These are phyloP conservation scores for Orchestia grillus DNA, from an alignment of 1,140 invertebrate species.

Conservation along the genomic window DNA sequence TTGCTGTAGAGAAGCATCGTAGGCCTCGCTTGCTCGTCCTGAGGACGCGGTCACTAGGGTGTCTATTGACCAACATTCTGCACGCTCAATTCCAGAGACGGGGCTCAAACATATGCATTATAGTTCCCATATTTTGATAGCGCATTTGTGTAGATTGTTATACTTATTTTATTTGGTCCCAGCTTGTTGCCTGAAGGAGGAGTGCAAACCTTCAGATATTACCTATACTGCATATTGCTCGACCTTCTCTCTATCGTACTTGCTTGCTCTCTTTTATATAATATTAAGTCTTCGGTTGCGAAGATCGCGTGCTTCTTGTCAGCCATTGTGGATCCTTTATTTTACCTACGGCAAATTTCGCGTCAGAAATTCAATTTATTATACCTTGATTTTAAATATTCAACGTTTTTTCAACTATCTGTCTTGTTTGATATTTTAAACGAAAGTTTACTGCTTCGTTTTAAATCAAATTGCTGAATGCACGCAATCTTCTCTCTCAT, in stretches of 20 bases:
- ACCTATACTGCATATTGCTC: conserved; percentile 25
- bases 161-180: conserved; percentile 42
- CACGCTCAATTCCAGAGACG: conserved; percentile 14
- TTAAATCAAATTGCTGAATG: not conserved
- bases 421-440: not conserved
- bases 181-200: conserved; percentile 53
- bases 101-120: conserved; percentile 35
- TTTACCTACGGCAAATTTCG: not conserved
- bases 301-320: not conserved
- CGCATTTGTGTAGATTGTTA: conserved; percentile 52
- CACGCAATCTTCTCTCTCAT: not conserved
- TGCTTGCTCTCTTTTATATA: conserved; percentile 41
- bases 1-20: not conserved
- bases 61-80: not conserved
- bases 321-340: not conserved
- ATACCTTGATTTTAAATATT: not conserved
- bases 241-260: conserved; percentile 38
- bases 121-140: conserved; percentile 43
- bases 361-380: not conserved
- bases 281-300: conserved; percentile 13
- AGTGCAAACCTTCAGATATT: conserved; percentile 23
- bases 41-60: not conserved
- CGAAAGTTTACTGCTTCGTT: not conserved
- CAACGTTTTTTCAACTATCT: not conserved
- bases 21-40: not conserved